Conservation (phyloP, 2,113 vertebrate genomes). For the Heptranchias perlo region DNA sequence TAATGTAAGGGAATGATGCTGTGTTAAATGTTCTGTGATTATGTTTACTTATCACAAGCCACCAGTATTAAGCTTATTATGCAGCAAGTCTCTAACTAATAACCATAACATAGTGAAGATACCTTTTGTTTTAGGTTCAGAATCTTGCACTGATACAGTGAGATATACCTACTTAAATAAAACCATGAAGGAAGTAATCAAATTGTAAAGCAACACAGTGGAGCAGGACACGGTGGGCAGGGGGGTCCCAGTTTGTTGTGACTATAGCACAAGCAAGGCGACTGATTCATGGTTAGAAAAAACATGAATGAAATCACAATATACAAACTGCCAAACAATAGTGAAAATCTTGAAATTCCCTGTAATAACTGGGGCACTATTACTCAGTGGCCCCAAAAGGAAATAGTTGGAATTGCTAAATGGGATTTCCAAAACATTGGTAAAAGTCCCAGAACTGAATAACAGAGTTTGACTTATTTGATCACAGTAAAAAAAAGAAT, state of each 20-base stretch:
- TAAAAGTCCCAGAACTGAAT: background rate
- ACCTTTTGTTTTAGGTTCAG: background rate
- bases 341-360: background rate
- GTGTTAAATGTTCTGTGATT: background rate
- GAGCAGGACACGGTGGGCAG: no score
- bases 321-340: background rate
- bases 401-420: background rate
- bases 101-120: background rate
- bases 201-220: background rate
- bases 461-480: background rate
- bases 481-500: background rate
- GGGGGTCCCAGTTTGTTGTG: background rate
- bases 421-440: background rate
- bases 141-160: background rate
- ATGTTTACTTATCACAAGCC: background rate
- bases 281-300: background rate
- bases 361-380: background rate
- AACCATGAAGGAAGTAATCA: background rate
- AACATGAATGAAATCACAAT: background rate
- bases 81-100: background rate
- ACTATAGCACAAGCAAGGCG: background rate
- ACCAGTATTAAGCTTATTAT: background rate
- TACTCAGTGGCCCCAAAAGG: background rate
- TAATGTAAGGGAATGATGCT: background rate
- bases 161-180: background rate